Evolutionary conservation across 2,888 invertebrate species (phyloP).

Genomic region (Synergus japonicus): DNA sequence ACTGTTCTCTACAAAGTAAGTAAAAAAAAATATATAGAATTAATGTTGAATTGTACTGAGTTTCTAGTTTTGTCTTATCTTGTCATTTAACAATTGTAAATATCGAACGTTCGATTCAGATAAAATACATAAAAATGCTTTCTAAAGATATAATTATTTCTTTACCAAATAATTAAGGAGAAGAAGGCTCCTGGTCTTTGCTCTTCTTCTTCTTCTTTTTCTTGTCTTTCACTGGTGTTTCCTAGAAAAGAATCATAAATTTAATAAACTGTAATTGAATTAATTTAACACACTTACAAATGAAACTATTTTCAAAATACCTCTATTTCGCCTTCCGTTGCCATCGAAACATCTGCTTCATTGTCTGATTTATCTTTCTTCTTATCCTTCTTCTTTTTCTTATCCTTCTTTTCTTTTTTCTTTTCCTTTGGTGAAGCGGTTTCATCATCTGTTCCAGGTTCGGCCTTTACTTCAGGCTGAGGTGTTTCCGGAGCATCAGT

Average conservation of each 20-base stretch:
- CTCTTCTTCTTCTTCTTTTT: slow-evolving; percentile 90
- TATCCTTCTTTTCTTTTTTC: slow-evolving; percentile 74
- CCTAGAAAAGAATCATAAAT: slow-evolving; percentile 61
- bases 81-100: neutral
- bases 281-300: neutral
- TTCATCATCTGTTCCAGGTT: slow-evolving; percentile 70
- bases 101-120: slow-evolving; percentile 35
- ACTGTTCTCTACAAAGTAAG: slow-evolving; percentile 11
- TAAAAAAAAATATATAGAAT: slow-evolving; percentile 45
- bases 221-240: slow-evolving; percentile 79
- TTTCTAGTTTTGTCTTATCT: neutral
- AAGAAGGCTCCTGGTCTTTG: slow-evolving; percentile 80
- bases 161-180: slow-evolving; percentile 42
- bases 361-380: slow-evolving; percentile 65
- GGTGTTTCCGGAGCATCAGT: slow-evolving; percentile 74
- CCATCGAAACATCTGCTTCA: slow-evolving; percentile 73
- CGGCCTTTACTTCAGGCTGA: slow-evolving; percentile 77
- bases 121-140: slow-evolving; percentile 14
- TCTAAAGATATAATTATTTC: neutral
- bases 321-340: slow-evolving; percentile 70
- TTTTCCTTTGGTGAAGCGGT: slow-evolving; percentile 74
- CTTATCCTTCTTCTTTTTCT: slow-evolving; percentile 75
- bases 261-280: neutral
- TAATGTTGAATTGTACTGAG: neutral
- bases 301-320: slow-evolving; percentile 44